A percentile compares a stretch with the other conserved stretches of the same genome.
phyloP scores from a whole-genome alignment of 2,888 invertebrate species.

The Incurvaria masculella region DNA sequence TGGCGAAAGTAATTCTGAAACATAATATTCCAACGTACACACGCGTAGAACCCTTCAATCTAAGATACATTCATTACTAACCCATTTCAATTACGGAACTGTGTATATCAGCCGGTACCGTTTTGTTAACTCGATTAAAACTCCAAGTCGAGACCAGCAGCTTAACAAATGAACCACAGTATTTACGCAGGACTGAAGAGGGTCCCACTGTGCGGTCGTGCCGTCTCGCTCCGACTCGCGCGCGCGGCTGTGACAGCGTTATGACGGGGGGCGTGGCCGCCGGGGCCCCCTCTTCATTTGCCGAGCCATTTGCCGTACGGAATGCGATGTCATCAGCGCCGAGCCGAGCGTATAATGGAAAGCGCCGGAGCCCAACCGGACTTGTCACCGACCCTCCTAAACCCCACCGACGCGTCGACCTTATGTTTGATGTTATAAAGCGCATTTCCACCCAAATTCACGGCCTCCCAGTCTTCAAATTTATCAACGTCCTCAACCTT shows the following conservation, averaged over 20 bases:
- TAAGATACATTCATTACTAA: too few relatives aligned
- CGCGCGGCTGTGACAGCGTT: conserved; percentile 33
- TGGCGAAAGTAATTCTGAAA: too few relatives aligned
- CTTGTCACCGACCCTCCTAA: conserved; percentile 33
- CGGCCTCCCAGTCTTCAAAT: too few relatives aligned
- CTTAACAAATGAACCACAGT: background rate
- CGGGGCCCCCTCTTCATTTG: conserved; percentile 46
- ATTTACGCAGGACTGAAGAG: background rate
- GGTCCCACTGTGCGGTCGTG: conserved; percentile 15
- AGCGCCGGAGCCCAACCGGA: conserved; percentile 36
- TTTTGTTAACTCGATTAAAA: too few relatives aligned
- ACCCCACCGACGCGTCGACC: conserved; percentile 24
- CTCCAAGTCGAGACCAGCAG: background rate
- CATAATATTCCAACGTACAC: too few relatives aligned
- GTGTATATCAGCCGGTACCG: too few relatives aligned
- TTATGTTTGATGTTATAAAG: too few relatives aligned
- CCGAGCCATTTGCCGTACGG: conserved; percentile 51
- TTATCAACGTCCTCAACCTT: too few relatives aligned
- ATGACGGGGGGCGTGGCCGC: conserved; percentile 45
- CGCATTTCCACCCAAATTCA: too few relatives aligned
- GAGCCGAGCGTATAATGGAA: conserved; percentile 56
- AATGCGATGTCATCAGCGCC: conserved; percentile 53
- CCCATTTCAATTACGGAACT: too few relatives aligned
- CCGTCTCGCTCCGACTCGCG: conserved; percentile 22
- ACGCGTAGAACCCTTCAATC: too few relatives aligned